Evolutionary conservation across 1,140 invertebrate species (phyloP).

Genomic region (Sycobia sp.): DNA sequence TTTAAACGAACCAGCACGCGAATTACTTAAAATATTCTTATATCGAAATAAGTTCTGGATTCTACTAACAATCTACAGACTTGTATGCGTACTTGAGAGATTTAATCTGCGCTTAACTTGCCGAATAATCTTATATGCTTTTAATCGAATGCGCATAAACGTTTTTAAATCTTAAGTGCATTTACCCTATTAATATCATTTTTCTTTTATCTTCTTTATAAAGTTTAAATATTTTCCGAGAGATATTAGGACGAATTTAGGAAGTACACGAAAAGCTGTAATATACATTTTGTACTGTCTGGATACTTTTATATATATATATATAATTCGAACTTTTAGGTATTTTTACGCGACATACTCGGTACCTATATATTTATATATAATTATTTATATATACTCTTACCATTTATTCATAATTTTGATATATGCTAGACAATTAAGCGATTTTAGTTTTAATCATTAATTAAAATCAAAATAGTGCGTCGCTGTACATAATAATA

Average conservation of each 20-base stretch:
- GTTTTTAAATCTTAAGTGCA: conserved; percentile 3
- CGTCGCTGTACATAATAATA: background rate
- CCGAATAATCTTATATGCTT: no score
- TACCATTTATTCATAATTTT: background rate
- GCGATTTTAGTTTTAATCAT: background rate
- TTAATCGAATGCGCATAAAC: no score
- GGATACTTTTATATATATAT: background rate
- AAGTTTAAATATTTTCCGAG: conserved; percentile 3
- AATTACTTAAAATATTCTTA: no score
- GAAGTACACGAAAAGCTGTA: conserved; percentile 19
- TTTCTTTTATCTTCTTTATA: background rate
- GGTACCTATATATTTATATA: background rate
- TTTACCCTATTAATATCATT: conserved; percentile 14
- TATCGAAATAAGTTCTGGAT: no score
- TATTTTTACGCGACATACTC: background rate
- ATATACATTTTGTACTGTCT: conserved; percentile 15
- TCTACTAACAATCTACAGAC: no score
- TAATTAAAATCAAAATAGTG: background rate
- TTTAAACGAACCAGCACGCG: no score
- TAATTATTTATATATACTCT: background rate
- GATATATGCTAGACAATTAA: background rate
- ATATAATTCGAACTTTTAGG: background rate
- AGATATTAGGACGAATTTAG: background rate
- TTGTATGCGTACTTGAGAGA: no score
- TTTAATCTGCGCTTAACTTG: no score